These are phyloP conservation scores for Herminia tarsipennalis DNA, from an alignment of 2,888 invertebrate species.

Conservation along the genomic window DNA sequence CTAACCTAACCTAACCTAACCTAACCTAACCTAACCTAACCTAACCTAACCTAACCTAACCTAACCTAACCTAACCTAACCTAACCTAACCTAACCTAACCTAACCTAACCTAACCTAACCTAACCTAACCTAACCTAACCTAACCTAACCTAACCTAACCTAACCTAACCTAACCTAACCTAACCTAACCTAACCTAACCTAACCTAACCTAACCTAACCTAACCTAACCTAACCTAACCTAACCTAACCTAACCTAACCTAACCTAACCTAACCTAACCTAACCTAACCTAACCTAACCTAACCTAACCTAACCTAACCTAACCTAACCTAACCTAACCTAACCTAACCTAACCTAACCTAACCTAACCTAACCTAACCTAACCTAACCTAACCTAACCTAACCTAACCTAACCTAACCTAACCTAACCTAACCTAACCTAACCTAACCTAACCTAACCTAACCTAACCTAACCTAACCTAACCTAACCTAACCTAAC, in stretches of 20 bases:
- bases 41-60: slow-evolving; percentile 12
- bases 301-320: slow-evolving; percentile 2
- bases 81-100: slow-evolving; percentile 12
- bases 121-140: slow-evolving; percentile 11
- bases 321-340: slow-evolving; percentile 7
- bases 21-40: slow-evolving; percentile 12
- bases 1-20: slow-evolving; percentile 12
- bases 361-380: slow-evolving; percentile 11
- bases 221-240: slow-evolving; percentile 12
- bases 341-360: slow-evolving; percentile 2
- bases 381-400: slow-evolving; percentile 9
- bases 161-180: slow-evolving; percentile 12
- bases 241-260: slow-evolving; percentile 10
- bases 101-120: slow-evolving; percentile 12
- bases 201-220: slow-evolving; percentile 12
- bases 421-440: slow-evolving; percentile 2
- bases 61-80: slow-evolving; percentile 12
- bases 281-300: slow-evolving; percentile 8
- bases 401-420: slow-evolving; percentile 8
- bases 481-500: slow-evolving; percentile 44
- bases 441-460: slow-evolving; percentile 38
- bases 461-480: slow-evolving; percentile 45
- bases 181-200: slow-evolving; percentile 12
- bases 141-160: slow-evolving; percentile 12
- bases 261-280: slow-evolving; percentile 11